Evolutionary conservation across 2,888 invertebrate genomes (phyloP).

Genomic region (Epinotia demarniana): DNA sequence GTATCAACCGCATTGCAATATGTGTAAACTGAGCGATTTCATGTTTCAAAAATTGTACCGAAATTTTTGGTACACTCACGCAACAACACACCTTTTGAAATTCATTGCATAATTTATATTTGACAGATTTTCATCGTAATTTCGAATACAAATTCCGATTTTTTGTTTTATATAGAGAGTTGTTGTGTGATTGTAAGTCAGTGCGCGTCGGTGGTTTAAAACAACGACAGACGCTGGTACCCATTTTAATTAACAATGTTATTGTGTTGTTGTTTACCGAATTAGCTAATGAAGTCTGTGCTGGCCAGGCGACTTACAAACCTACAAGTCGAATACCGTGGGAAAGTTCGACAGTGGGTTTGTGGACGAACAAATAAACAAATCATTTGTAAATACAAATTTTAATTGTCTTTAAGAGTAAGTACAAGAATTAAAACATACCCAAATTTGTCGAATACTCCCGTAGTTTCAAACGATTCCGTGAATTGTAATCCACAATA

Average conservation of each 20-base stretch:
- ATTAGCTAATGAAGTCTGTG: slow-evolving; percentile 29
- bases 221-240: slow-evolving; percentile 11
- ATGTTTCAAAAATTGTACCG: slow-evolving; percentile 19
- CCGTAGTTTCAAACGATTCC: not conserved
- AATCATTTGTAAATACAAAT: not conserved
- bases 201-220: slow-evolving; percentile 6
- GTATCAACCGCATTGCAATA: slow-evolving; percentile 10
- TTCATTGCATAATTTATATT: not conserved
- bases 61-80: slow-evolving; percentile 17
- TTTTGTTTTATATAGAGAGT: not conserved
- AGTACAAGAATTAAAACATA: slow-evolving; percentile 3
- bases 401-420: not conserved
- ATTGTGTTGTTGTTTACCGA: slow-evolving; percentile 31
- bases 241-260: slow-evolving; percentile 15
- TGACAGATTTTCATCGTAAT: not conserved
- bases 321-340: slow-evolving; percentile 10
- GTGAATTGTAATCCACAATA: slow-evolving; percentile 1
- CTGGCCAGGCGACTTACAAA: slow-evolving; percentile 29
- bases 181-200: slow-evolving; percentile 14
- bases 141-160: not conserved
- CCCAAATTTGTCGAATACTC: not conserved
- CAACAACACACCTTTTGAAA: slow-evolving; percentile 11
- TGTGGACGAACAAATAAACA: not conserved
- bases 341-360: slow-evolving; percentile 15
- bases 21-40: slow-evolving; percentile 12